Base-by-base conservation (phyloP, 2,113 vertebrate genomes). In the Murina feae region DNA sequence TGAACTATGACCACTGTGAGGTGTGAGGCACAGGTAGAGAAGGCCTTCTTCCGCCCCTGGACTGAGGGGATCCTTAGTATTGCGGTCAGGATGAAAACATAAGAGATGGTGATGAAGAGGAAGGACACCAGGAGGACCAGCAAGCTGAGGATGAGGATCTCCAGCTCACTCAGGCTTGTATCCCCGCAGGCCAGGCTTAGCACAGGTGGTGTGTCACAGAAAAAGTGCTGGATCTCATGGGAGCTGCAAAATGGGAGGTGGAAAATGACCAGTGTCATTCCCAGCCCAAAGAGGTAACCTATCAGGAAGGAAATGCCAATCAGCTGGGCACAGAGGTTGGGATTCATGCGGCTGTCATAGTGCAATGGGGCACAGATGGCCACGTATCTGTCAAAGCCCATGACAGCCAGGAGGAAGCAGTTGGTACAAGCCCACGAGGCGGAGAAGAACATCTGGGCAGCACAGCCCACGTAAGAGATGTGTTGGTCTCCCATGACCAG, bases 371-470 rank as follows among this genome's bases (percentile, higher is more conserved):
- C 30, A 51, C 97, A 97, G 37, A 97, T 97, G 55, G 96, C 96
- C 84, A 97, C 93, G 6, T 97, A 96, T 28, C 97, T 91, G 79
- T 97, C 97, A 90, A 96, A 97, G 58, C 96, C 96, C 96, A 97
- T 98, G 58, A 60, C 89, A 6, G 97, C 86, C 79, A 97, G 91
- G 11, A 97, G 94, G 20, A 97, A 97, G 63, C 96, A 97, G 37
- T 97, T 94, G 60, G 65, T 53, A 32, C 83, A 96, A 69, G 94
- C 96, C 96, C 96, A 97, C 0, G 79, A 96, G 32, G 95, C 93
- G 1, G 97, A 97, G 49, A 97, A 97, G 88, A 96, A 97, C 86
- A 97, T 95, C 44, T 98, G 97, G 5, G 78, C 18, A 32, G 94
- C 95, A 47, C 96, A 97, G 11, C 94, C 97, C 35, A 32, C 20